Evolutionary conservation across 2,113 vertebrate species (phyloP), one percentile per base, ranked within the genome.

Genomic region (Oxyruncus cristatus): DNA sequence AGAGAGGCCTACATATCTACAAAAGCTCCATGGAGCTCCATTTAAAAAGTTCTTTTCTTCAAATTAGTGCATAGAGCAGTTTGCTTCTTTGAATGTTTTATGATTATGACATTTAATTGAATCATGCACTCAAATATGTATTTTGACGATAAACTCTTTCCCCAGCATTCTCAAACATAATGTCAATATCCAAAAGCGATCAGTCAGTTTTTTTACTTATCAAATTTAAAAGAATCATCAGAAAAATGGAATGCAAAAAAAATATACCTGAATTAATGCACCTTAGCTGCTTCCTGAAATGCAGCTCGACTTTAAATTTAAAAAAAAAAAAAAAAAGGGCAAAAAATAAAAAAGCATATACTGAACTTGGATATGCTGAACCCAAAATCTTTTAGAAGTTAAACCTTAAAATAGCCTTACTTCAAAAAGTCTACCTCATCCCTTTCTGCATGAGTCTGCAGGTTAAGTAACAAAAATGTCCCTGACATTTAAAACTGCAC

Each of bases 1-100:
- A 97, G 96, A 97, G 97, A 95, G 95, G 95, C 95, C 96, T 96
- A 93, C 65, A 61, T 87, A 96, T 85, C 97, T 96, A 97, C 93
- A 95, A 94, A 97, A 97, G 77, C 95, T 79, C 94, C 77, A 90
- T 62, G 24, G 76, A 96, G 87, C 78, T 97, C 76, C 86, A 94
- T 74, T 92, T 74, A 11, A 65, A 95, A 90, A 73, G 59, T 81
- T 86, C 12, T 93, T 93, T 49, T 33, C 93, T 88, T 92, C 62
- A 94, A 97, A 97, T 93, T 93, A 96, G 58, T 8, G 4, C 65
- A 93, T 26, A 74, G 68, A 81, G 28, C 28, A 71, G 63, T 93
- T 90, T 92, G 55, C 56, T 89, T 93, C 72, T 72, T 88, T 56
- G 62, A 90, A 88, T 52, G 68, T 80, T 95, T 56, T 88, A 84